Percentiles rank a stretch among this genome's conserved stretches.
Evolutionary conservation across 2,113 vertebrate species (phyloP).

Genomic region (Syrmaticus mikado): DNA sequence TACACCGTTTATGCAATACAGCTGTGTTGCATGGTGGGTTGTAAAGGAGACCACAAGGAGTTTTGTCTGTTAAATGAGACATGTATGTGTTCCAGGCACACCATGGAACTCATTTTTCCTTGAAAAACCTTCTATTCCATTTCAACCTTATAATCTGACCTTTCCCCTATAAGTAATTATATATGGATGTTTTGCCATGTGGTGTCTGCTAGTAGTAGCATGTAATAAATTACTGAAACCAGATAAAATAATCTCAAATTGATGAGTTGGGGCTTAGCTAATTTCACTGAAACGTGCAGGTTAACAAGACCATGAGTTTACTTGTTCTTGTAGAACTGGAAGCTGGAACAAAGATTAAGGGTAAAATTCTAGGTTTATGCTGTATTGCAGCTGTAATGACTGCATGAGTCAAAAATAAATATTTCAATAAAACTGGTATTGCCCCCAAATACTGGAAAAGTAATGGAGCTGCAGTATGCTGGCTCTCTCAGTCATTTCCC

Average conservation of each 20-base stretch:
- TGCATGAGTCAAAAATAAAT: neutral
- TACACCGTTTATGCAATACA: neutral
- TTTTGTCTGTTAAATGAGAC: neutral
- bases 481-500: neutral
- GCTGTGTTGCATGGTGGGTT: neutral
- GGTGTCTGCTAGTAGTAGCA: neutral
- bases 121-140: neutral
- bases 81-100: neutral
- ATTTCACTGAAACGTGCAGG: neutral
- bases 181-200: neutral
- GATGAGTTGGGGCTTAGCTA: neutral
- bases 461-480: neutral
- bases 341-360: neutral
- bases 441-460: neutral
- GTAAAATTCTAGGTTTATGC: neutral
- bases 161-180: neutral
- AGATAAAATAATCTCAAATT: neutral
- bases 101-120: neutral
- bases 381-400: neutral
- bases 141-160: neutral
- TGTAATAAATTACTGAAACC: neutral
- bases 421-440: neutral
- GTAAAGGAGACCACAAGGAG: neutral
- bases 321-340: neutral
- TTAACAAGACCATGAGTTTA: neutral